Base-by-base conservation (phyloP, 2,113 vertebrate species). In the Anseranas semipalmata region DNA sequence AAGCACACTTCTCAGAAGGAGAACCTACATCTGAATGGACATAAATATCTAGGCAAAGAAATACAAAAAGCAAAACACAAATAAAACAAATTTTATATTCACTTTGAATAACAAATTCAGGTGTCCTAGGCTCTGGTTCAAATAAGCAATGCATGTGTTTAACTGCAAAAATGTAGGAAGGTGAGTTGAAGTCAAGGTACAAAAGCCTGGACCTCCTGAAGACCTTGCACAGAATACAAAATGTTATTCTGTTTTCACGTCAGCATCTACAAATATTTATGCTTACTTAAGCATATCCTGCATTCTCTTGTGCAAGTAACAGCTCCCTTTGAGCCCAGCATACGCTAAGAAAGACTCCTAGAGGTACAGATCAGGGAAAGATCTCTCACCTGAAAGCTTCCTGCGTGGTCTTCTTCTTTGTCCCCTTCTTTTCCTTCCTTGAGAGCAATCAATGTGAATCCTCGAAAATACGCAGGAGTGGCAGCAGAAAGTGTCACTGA, bases 381-480 rank as follows among this genome's bases (percentile, higher is more conserved):
- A 35, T 70, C 22, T 85, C 98, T 98, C 97, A 99, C 99, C 99
- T 99, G 99, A 93, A 99, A 99, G 83, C 98, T 98, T 62, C 99
- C 99, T 12, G 98, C 98, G 10, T 99, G 99, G 96, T 99, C 99
- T 16, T 99, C 99, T 52, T 99, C 99, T 76, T 98, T 98, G 93
- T 99, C 99, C 25, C 99, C 99, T 62, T 99, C 99, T 93, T 98
- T 96, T 24, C 99, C 99, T 80, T 99, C 99, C 96, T 98, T 99
- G 83, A 99, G 97, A 89, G 99, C 99, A 10, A 99, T 99, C 78
- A 99, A 89, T 0, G 98, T 99, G 98, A 99, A 99, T 41, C 99
- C 99, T 98, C 99, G 98, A 78, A 99, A 99, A 97, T 99, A 99
- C 41, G 99, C 99, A 24, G 99, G 98, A 71, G 98, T 99, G 90